Percentiles rank a stretch among this genome's conserved stretches.
Evolutionary conservation across 2,797 vertebrate species (phyloP).

Genomic region (Periophthalmus magnuspinnatus): DNA sequence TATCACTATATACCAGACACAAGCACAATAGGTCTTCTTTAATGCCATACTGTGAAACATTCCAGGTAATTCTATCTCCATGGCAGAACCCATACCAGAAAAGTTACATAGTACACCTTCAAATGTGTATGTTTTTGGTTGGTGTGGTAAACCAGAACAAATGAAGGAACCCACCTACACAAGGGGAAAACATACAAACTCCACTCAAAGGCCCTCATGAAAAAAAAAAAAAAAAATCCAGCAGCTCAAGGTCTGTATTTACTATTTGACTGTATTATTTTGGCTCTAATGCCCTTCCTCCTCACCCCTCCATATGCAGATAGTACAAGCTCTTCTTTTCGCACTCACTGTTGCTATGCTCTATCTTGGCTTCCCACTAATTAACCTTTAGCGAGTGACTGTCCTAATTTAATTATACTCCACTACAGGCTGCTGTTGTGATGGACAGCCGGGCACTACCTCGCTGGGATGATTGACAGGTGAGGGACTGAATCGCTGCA

Average conservation of each 20-base stretch:
- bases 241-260: conserved; percentile 15
- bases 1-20: too few relatives aligned
- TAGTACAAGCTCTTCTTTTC: conserved; percentile 50
- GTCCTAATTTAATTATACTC: conserved; percentile 63
- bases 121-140: neutral
- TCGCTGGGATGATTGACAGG: conserved; percentile 52
- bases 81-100: too few relatives aligned
- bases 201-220: neutral
- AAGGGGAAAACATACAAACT: neutral
- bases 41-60: too few relatives aligned
- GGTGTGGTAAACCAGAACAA: neutral
- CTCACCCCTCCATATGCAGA: conserved; percentile 19
- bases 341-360: conserved; percentile 44
- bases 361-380: conserved; percentile 53
- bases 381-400: conserved; percentile 67
- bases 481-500: conserved; percentile 32
- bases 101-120: too few relatives aligned
- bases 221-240: too few relatives aligned
- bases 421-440: conserved; percentile 35
- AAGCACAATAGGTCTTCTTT: too few relatives aligned
- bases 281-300: neutral
- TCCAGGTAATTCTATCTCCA: too few relatives aligned
- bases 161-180: neutral
- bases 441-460: conserved; percentile 55
- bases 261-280: neutral